phyloP scores from a whole-genome alignment of 2,888 invertebrate genomes.

The Tipula unca region DNA sequence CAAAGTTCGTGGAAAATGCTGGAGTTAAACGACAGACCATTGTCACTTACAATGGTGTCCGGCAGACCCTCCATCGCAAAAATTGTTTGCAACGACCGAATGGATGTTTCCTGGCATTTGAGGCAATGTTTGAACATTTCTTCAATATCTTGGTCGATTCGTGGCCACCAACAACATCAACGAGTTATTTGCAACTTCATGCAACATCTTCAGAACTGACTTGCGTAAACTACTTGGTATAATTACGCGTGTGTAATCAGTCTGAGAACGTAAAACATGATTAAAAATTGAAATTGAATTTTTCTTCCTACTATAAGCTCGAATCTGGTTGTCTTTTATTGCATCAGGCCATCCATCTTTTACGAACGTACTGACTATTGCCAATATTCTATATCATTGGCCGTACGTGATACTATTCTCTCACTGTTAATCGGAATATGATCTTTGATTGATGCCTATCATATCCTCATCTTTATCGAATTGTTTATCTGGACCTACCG shows the following conservation, averaged over 20 bases:
- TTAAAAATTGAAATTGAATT: neutral
- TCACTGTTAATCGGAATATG: neutral
- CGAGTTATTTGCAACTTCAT: neutral
- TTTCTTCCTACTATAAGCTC: neutral
- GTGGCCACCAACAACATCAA: neutral
- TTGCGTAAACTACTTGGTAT: neutral
- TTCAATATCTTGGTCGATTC: neutral
- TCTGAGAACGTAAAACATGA: neutral
- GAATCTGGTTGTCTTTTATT: neutral
- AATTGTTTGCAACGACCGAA: neutral
- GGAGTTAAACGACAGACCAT: neutral
- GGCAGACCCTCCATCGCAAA: neutral
- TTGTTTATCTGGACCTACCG: too few species aligned
- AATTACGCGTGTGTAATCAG: neutral
- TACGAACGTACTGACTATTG: neutral
- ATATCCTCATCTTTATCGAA: neutral
- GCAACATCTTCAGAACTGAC: neutral
- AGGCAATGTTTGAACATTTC: neutral
- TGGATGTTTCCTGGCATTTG: neutral
- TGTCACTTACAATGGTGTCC: neutral
- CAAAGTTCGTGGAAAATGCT: too few species aligned
- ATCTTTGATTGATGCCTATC: neutral
- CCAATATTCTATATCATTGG: neutral
- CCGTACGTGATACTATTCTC: neutral
- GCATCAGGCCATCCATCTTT: neutral